phyloP scores from a whole-genome alignment of 2,888 invertebrate genomes.

The Crossocerus cetratus region DNA sequence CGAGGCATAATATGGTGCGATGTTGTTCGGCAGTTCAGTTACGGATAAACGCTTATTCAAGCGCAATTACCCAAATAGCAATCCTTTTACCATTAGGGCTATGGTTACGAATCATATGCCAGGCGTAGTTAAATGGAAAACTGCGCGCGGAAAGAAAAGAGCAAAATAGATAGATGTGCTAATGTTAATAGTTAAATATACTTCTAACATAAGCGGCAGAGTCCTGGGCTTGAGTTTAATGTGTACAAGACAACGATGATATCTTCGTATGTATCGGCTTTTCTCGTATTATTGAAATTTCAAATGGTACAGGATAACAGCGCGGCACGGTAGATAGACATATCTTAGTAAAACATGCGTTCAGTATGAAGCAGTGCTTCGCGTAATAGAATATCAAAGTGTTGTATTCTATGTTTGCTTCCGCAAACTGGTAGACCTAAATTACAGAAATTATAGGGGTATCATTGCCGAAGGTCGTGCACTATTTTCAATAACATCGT shows the following conservation, averaged over 20 bases:
- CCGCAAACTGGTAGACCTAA: too few relatives aligned
- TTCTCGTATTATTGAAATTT: constrained; percentile 59
- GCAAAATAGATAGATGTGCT: constrained; percentile 14
- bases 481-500: too few relatives aligned
- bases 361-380: not conserved
- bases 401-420: not conserved
- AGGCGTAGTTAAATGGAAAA: not conserved
- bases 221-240: constrained; percentile 49
- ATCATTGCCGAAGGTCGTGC: too few relatives aligned
- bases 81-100: too few relatives aligned
- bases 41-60: too few relatives aligned
- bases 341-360: constrained; percentile 1
- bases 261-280: constrained; percentile 77
- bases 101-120: too few relatives aligned
- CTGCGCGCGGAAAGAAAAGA: constrained; percentile 4
- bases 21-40: too few relatives aligned
- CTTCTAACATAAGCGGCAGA: constrained; percentile 37
- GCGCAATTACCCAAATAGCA: too few relatives aligned
- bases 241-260: constrained; percentile 60
- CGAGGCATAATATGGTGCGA: too few relatives aligned
- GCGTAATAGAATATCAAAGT: not conserved
- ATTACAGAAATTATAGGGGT: too few relatives aligned
- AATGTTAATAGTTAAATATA: constrained; percentile 36
- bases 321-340: not conserved
- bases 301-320: constrained; percentile 51